Evolutionary conservation across 2,113 vertebrate genomes (phyloP).

Genomic region (Lepus americanus): DNA sequence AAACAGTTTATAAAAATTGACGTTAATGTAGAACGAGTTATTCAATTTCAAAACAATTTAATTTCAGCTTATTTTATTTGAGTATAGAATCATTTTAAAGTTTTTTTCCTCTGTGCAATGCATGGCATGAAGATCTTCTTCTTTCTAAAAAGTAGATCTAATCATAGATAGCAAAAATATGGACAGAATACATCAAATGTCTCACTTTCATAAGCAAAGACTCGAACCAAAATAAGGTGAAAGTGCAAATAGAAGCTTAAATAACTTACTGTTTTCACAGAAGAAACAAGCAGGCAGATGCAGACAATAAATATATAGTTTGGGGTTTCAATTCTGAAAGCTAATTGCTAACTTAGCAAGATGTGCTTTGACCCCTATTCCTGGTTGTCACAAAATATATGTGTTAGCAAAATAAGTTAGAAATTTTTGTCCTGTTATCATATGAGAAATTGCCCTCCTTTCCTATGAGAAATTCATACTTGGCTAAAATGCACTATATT

Average conservation of each 20-base stretch:
- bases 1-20: neutral
- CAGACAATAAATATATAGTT: neutral
- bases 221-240: neutral
- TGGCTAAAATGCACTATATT: neutral
- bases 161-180: neutral
- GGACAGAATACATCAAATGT: neutral
- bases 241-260: neutral
- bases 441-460: neutral
- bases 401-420: neutral
- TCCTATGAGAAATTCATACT: neutral
- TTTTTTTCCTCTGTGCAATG: neutral
- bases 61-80: conserved; percentile 20
- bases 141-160: neutral
- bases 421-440: neutral
- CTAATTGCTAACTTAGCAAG: neutral
- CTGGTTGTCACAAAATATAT: neutral
- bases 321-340: neutral
- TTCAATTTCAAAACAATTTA: neutral
- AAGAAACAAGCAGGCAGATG: neutral
- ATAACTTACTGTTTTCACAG: neutral
- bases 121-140: neutral
- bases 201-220: neutral
- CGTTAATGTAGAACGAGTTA: neutral
- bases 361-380: neutral
- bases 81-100: neutral